Base-by-base conservation (phyloP, 92 coral and sea anemone species). In the Actinostola sp. region DNA sequence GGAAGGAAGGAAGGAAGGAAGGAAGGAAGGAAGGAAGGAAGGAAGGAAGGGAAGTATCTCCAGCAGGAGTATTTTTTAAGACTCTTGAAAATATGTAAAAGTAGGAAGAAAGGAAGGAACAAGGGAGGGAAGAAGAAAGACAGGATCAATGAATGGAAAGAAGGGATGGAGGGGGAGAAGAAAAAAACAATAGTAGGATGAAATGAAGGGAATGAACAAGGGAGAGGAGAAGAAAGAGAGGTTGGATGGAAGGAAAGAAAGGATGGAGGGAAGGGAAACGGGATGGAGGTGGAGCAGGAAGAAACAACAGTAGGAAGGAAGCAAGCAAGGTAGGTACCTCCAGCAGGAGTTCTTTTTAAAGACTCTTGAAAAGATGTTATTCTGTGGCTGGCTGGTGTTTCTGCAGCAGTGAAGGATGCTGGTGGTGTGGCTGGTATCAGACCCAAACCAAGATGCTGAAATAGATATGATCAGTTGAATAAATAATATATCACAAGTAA, bases 371-470 rank as follows among this genome's bases (percentile, higher is more conserved):
- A 89, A 24, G 97, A 79, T 26, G 83, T 56, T 55, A 89, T 60
- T 52, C 86, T 87, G 43, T 84, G 84, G 36, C 89, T 77, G 26
- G 70, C 80, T 36, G 93, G 97, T 15, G 93, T 84, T 29, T 76
- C 92, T 15, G 92, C 85, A 15, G 95, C 88, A 25, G 71, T 75
- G 72, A 95, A 95, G 1, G 95, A 89, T 34, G 89, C 86, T 8
- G 99, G 89, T n/a, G 99, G 99, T 20, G 99, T 91, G 2, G 92
- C 82, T 20, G 94, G 99, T 21, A 84, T 72, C n/a, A 95, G 80
- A 58, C 97, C 97, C 9, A 95, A 76, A 45, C 91, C 96, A 73
- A 84, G 84, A 44, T 73, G 79, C 93, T 88, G 43, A 12, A 38
- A 43, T 30, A 27, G 8, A 39, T 1, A 0, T 11, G 24, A 65